Percentiles rank a stretch among this genome's conserved stretches.
These are phyloP conservation scores for Meganola albula DNA, from an alignment of 2,888 invertebrate species.

Conservation along the genomic window DNA sequence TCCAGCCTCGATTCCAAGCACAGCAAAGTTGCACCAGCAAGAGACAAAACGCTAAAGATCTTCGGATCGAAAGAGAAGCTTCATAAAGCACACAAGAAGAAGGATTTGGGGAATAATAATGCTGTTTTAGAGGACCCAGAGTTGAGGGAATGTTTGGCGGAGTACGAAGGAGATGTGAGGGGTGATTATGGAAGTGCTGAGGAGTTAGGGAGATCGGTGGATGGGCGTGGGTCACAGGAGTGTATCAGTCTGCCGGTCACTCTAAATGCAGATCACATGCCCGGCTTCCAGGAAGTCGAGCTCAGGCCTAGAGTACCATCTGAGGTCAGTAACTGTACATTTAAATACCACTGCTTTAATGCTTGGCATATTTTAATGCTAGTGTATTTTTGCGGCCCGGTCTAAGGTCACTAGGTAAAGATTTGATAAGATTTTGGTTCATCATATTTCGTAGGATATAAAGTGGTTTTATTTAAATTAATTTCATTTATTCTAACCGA, in stretches of 20 bases:
- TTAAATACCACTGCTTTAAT: slow-evolving; percentile 4
- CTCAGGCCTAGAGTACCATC: slow-evolving; percentile 64
- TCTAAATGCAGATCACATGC: slow-evolving; percentile 68
- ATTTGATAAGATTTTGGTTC: too few relatives aligned
- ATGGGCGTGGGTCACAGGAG: slow-evolving; percentile 66
- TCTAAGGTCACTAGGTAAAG: too few relatives aligned
- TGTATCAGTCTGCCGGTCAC: slow-evolving; percentile 69
- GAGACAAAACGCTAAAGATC: slow-evolving; percentile 68
- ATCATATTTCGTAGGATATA: too few relatives aligned
- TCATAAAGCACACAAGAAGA: slow-evolving; percentile 67
- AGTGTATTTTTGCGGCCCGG: too few relatives aligned
- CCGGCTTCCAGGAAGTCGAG: slow-evolving; percentile 70
- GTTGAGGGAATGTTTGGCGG: slow-evolving; percentile 49
- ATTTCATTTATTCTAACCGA: too few relatives aligned
- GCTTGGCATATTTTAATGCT: too few relatives aligned
- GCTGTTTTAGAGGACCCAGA: slow-evolving; percentile 72
- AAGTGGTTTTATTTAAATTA: too few relatives aligned
- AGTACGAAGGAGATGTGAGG: slow-evolving; percentile 52
- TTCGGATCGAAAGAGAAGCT: slow-evolving; percentile 76
- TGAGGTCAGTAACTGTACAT: slow-evolving; percentile 46
- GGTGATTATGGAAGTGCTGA: slow-evolving; percentile 66
- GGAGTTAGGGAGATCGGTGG: slow-evolving; percentile 62
- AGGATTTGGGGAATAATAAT: slow-evolving; percentile 69
- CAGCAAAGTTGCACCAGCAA: slow-evolving; percentile 70
- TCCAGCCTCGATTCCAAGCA: slow-evolving; percentile 81